Evolutionary conservation across 2,888 invertebrate genomes (phyloP).

Genomic region (Trimorus sp.): DNA sequence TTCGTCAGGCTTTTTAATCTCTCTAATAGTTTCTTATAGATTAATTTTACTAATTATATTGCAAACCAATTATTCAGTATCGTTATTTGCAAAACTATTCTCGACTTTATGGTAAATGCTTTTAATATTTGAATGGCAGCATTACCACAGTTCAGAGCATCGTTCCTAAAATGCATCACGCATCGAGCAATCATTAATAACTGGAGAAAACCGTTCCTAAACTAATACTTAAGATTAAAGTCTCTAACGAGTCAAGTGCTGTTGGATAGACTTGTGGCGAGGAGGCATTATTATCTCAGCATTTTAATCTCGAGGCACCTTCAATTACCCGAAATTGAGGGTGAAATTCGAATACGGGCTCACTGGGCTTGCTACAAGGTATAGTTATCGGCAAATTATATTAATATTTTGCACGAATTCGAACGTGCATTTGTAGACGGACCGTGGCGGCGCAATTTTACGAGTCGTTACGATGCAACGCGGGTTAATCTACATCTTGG

Average conservation of each 20-base stretch:
- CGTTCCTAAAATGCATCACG: too few species aligned
- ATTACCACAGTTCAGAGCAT: too few species aligned
- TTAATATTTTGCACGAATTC: slow-evolving; percentile 44
- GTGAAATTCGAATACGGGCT: slow-evolving; percentile 92
- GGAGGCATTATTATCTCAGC: slow-evolving; percentile 94
- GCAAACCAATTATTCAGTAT: too few species aligned
- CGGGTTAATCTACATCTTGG: slow-evolving; percentile 24
- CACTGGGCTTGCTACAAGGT: slow-evolving; percentile 99
- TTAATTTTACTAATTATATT: too few species aligned
- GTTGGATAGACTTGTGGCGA: slow-evolving; percentile 92
- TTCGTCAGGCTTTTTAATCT: too few species aligned
- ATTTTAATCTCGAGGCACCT: slow-evolving; percentile 94
- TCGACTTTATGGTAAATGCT: too few species aligned
- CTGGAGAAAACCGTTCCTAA: slow-evolving; percentile 26
- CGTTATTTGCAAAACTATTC: too few species aligned
- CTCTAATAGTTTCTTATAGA: too few species aligned
- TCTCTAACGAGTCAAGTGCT: slow-evolving; percentile 89
- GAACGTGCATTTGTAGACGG: slow-evolving; percentile 10
- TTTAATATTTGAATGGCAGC: too few species aligned
- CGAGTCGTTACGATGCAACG: slow-evolving; percentile 33
- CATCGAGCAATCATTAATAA: background rate
- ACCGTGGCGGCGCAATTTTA: slow-evolving; percentile 23
- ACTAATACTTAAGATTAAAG: slow-evolving; percentile 82
- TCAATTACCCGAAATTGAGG: slow-evolving; percentile 89
- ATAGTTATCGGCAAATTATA: slow-evolving; percentile 39